Base-by-base conservation (phyloP, 1,140 invertebrate species). In the Anastatus disparis region DNA sequence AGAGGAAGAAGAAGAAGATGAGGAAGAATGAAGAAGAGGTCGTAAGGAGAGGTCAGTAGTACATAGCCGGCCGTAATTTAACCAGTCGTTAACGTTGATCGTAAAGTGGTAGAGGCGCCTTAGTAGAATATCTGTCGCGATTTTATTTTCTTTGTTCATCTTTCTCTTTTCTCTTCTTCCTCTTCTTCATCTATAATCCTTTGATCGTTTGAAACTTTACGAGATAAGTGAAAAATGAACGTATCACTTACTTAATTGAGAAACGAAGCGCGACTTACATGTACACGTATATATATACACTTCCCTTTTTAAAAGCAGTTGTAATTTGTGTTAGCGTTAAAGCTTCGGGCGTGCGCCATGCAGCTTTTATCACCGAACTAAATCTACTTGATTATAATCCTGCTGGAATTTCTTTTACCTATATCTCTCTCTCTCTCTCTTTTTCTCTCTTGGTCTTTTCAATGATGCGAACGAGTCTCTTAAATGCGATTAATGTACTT, bases 181-280 rank as follows among this genome's bases (percentile, higher is more conserved):
- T n/a, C n/a, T n/a, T n/a, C n/a, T n/a, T n/a, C n/a, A n/a, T n/a
- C n/a, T n/a, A n/a, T n/a, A n/a, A 29, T 17, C 22, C 17, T 26
- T 27, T n/a, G 27, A 29, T 35, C 10, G 48, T 10, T 31, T 15
- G 22, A 31, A 50, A 12, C 50, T 70, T 70, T 63, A 63, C 59
- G 68, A 63, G 68, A 70, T 70, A 70, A 70, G 68, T 70, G 68
- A 70, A 70, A 70, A 70, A 70, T 46, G 68, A 70, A 63, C 68
- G 68, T 70, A 70, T 70, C 52, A 50, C 38, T 70, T 55, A 50
- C 52, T 70, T 64, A 70, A 70, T 70, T 70, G 68, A 70, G 61
- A 56, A 69, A 29, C 1, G 50, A 65, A 15, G 8, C 15, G 20
- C 55, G 55, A 61, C 56, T 61, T 69, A 52, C 55, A 40, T 52